These are phyloP conservation scores for Tokudaia tokunoshimensis DNA, from an alignment of 2,797 vertebrate genomes.

Conservation along the genomic window DNA sequence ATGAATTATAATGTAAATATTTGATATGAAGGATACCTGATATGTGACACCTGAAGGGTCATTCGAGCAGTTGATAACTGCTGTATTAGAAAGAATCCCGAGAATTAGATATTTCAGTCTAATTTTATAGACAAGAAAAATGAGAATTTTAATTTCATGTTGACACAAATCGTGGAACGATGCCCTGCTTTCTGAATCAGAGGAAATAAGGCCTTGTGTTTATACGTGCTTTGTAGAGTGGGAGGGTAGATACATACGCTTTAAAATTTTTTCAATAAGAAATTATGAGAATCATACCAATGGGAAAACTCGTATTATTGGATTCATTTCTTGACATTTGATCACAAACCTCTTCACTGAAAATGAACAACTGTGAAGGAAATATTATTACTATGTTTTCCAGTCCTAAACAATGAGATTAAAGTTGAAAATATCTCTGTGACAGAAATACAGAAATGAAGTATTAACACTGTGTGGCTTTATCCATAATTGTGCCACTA, in stretches of 20 bases:
- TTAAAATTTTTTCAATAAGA: background rate
- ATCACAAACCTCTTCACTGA: background rate
- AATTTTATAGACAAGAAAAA: slow-evolving; percentile 5
- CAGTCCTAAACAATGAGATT: background rate
- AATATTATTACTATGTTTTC: background rate
- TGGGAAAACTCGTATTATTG: slow-evolving; percentile 14
- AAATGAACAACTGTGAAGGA: background rate
- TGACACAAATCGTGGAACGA: background rate
- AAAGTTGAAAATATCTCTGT: slow-evolving; percentile 31
- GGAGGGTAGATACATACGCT: background rate
- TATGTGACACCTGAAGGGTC: background rate
- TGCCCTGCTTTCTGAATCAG: background rate
- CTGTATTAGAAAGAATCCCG: background rate
- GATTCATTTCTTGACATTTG: background rate
- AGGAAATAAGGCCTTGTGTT: background rate
- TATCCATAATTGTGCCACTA: background rate
- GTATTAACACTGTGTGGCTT: background rate
- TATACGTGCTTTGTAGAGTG: slow-evolving; percentile 20
- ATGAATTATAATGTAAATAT: background rate
- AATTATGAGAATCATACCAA: background rate
- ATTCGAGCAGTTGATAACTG: background rate
- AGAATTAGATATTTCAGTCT: slow-evolving; percentile 15
- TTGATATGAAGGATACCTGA: background rate
- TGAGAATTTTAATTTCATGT: background rate
- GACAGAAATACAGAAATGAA: background rate